Conservation (phyloP, 1,140 invertebrate genomes). For the Zaprionus davidi region DNA sequence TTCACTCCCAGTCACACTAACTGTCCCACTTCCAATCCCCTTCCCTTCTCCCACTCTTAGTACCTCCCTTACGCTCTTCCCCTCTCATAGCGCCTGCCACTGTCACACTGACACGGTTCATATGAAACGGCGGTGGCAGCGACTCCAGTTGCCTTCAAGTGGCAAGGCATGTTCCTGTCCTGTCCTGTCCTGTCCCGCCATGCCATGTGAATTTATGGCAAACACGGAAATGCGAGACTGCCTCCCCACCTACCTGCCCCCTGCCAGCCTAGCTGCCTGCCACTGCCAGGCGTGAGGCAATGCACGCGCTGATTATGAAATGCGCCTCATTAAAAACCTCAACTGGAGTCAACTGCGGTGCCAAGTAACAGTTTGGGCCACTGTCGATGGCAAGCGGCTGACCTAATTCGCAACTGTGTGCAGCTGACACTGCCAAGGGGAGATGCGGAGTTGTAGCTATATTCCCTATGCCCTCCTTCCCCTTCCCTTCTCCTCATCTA, state of each 20-base stretch:
- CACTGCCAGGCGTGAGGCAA: slow-evolving; percentile 30
- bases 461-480: neutral
- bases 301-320: slow-evolving; percentile 75
- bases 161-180: slow-evolving; percentile 32
- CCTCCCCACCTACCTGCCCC: neutral
- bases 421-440: slow-evolving; percentile 10
- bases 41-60: slow-evolving; percentile 8
- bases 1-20: slow-evolving; percentile 22
- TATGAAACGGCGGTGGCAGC: slow-evolving; percentile 3
- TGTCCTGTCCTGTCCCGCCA: slow-evolving; percentile 18
- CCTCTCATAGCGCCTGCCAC: neutral
- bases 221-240: slow-evolving; percentile 69
- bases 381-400: slow-evolving; percentile 46
- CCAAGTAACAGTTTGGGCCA: slow-evolving; percentile 26
- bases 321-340: slow-evolving; percentile 75
- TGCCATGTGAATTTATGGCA: slow-evolving; percentile 71
- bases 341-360: slow-evolving; percentile 20
- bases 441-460: neutral
- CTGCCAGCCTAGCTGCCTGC: slow-evolving; percentile 40
- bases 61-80: neutral
- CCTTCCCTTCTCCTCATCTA: neutral
- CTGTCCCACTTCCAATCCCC: slow-evolving; percentile 9
- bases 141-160: slow-evolving; percentile 70
- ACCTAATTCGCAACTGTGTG: slow-evolving; percentile 52
- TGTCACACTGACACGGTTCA: slow-evolving; percentile 53